phyloP scores from a whole-genome alignment of 2,797 vertebrate species.

The Gymnodraco acuticeps region DNA sequence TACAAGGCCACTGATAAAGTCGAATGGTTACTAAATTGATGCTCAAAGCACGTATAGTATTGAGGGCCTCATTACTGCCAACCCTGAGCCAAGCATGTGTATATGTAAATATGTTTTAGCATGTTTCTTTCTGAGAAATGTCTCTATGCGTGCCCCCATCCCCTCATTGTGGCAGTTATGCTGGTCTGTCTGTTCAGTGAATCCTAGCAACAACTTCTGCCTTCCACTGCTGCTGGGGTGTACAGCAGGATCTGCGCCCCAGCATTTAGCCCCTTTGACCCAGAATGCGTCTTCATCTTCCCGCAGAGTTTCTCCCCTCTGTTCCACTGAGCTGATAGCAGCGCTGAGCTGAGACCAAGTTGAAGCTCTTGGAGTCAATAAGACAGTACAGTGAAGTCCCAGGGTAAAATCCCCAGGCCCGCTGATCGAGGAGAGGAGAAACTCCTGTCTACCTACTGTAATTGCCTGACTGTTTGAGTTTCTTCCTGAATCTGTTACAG shows the following conservation, averaged over 20 bases:
- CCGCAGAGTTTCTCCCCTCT: conserved; percentile 40
- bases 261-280: conserved; percentile 69
- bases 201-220: conserved; percentile 42
- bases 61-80: conserved; percentile 50
- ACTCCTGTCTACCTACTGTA: conserved; percentile 43
- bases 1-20: conserved; percentile 48
- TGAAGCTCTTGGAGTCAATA: conserved; percentile 61
- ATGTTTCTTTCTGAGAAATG: neutral
- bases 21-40: conserved; percentile 56
- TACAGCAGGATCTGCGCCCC: conserved; percentile 39
- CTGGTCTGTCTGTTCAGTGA: conserved; percentile 10
- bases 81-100: conserved; percentile 14
- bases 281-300: conserved; percentile 54
- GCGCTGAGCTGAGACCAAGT: conserved; percentile 51
- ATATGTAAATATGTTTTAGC: conserved; percentile 6
- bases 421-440: conserved; percentile 19
- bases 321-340: conserved; percentile 48
- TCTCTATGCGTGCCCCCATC: neutral
- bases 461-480: conserved; percentile 37
- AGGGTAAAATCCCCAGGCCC: conserved; percentile 38
- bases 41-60: conserved; percentile 36
- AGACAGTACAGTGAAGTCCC: conserved; percentile 40
- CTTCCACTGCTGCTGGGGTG: conserved; percentile 14
- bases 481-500: conserved; percentile 34
- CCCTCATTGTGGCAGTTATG: conserved; percentile 24